A percentile compares a stretch with the other conserved stretches of the same genome.
These are phyloP conservation scores for Pao palembangensis DNA, from an alignment of 2,113 vertebrate genomes.

Conservation along the genomic window DNA sequence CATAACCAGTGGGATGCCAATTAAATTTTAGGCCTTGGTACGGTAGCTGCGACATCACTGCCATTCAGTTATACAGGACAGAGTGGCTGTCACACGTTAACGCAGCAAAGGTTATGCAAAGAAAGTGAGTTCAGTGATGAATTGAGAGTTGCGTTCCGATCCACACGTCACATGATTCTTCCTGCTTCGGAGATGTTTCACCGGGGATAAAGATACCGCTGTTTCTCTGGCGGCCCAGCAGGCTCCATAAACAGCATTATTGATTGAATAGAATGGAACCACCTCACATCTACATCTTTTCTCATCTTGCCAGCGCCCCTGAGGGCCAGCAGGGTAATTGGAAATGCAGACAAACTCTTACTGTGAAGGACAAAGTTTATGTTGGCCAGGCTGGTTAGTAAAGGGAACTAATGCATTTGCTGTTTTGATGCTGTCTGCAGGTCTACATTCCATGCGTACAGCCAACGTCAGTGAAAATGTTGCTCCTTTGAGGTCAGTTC, in stretches of 20 bases:
- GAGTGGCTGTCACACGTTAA: constrained; percentile 10
- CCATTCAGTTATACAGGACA: constrained; percentile 22
- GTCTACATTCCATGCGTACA: constrained; percentile 41
- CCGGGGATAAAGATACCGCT: constrained; percentile 30
- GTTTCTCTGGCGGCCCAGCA: constrained; percentile 41
- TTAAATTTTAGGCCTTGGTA: constrained; percentile 44
- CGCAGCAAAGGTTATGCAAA: constrained; percentile 6
- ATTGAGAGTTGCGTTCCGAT: constrained; percentile 28
- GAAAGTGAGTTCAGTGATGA: constrained; percentile 16
- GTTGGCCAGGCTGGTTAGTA: constrained; percentile 53
- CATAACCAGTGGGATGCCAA: constrained; percentile 56
- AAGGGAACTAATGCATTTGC: constrained; percentile 57
- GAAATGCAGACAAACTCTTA: constrained; percentile 46
- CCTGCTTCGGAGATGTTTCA: constrained; percentile 35
- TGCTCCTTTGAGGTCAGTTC: constrained; percentile 56
- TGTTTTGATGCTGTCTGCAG: constrained; percentile 44
- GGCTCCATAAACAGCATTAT: constrained; percentile 57
- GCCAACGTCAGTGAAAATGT: constrained; percentile 52
- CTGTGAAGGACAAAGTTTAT: constrained; percentile 63
- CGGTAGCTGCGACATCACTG: constrained; percentile 20
- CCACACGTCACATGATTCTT: constrained; percentile 39
- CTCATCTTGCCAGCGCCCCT: constrained; percentile 52
- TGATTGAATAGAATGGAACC: constrained; percentile 50
- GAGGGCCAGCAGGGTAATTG: constrained; percentile 63
- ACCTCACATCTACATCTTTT: constrained; percentile 63